These are phyloP conservation scores for Atta cephalotes DNA, from an alignment of 1,140 invertebrate species.

Conservation along the genomic window DNA sequence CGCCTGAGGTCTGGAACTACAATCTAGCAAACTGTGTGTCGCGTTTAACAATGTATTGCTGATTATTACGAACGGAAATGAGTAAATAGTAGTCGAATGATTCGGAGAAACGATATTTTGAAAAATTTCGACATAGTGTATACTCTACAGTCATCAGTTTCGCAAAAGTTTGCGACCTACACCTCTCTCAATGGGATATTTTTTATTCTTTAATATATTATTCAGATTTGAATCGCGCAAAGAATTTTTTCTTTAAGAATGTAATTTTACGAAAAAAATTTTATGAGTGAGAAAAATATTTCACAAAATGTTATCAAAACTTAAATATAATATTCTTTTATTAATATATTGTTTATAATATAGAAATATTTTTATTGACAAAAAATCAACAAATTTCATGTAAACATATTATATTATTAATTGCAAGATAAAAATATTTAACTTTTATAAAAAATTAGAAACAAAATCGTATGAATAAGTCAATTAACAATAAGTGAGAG, in stretches of 20 bases:
- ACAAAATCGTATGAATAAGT: no score
- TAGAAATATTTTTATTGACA: no score
- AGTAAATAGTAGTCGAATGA: slow-evolving; percentile 12
- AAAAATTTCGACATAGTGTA: neutral
- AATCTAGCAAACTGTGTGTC: slow-evolving; percentile 20
- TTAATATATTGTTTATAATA: neutral
- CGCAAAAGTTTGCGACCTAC: neutral
- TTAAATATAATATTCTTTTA: slow-evolving; percentile 1
- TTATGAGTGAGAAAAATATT: slow-evolving; percentile 4
- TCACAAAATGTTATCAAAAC: neutral
- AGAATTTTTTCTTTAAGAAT: neutral
- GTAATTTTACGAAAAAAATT: neutral
- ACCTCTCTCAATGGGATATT: neutral
- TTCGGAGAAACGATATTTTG: slow-evolving; percentile 17
- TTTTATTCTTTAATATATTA: neutral
- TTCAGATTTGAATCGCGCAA: neutral
- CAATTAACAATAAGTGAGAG: no score
- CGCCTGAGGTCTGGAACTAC: slow-evolving; percentile 13
- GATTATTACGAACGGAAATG: slow-evolving; percentile 35
- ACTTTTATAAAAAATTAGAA: no score
- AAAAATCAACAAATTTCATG: neutral
- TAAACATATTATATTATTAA: no score
- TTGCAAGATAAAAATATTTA: neutral
- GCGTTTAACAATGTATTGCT: slow-evolving; percentile 38
- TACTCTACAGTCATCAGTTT: neutral